Percentiles rank a stretch among this genome's conserved stretches.
phyloP scores from a whole-genome alignment of 2,888 invertebrate genomes.

The Cyclophora punctaria region DNA sequence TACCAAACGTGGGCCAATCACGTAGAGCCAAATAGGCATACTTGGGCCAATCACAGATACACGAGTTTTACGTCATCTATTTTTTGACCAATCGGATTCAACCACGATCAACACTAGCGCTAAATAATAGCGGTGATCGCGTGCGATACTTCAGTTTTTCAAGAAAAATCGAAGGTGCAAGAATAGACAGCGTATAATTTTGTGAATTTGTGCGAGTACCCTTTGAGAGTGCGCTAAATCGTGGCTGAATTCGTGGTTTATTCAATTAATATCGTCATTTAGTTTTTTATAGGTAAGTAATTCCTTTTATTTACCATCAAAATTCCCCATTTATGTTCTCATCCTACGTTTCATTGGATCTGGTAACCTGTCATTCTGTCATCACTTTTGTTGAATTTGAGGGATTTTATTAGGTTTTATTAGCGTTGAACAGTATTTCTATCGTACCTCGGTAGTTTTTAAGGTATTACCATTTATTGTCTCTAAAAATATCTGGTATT shows the following conservation, averaged over 20 bases:
- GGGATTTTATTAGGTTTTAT: background rate
- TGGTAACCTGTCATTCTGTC: constrained; percentile 9
- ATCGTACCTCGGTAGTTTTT: background rate
- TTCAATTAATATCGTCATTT: constrained; percentile 25
- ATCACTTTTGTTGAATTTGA: constrained; percentile 8
- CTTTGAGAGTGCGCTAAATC: constrained; percentile 43
- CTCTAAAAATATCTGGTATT: constrained; percentile 11
- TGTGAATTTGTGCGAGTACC: constrained; percentile 42
- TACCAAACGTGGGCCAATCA: constrained; percentile 82
- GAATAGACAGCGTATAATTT: constrained; percentile 24
- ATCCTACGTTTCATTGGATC: constrained; percentile 1
- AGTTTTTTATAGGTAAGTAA: constrained; percentile 37
- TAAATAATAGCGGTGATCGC: constrained; percentile 68
- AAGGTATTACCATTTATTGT: background rate
- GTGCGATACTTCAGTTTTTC: constrained; percentile 63
- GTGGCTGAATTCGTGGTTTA: constrained; percentile 40
- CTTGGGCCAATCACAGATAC: constrained; percentile 56
- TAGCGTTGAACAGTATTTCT: background rate
- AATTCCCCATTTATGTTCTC: constrained; percentile 7
- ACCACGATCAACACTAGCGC: constrained; percentile 78
- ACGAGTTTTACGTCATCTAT: constrained; percentile 57
- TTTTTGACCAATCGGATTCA: constrained; percentile 63
- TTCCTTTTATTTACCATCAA: background rate
- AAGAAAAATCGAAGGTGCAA: constrained; percentile 54
- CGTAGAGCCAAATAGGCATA: constrained; percentile 71